Percentiles rank a stretch among this genome's conserved stretches.
Evolutionary conservation across 2,113 vertebrate species (phyloP).

Genomic region (Glaucidium brasilianum): DNA sequence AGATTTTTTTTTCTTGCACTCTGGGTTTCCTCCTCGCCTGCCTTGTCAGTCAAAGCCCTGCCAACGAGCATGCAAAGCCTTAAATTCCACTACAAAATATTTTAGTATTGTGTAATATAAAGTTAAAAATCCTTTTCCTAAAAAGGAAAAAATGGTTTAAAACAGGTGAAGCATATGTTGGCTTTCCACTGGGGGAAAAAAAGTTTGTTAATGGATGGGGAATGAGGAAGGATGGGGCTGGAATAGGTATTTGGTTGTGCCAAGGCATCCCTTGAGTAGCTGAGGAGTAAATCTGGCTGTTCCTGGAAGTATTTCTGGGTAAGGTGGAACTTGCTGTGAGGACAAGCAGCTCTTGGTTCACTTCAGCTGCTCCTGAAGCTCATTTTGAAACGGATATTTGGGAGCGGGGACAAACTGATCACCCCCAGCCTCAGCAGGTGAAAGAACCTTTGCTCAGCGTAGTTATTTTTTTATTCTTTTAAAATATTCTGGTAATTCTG

Average conservation of each 20-base stretch:
- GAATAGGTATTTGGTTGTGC: neutral
- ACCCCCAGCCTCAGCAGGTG: neutral
- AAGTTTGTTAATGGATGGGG: accelerated
- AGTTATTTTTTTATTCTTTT: neutral
- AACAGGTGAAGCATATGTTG: accelerated
- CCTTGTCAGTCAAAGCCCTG: neutral
- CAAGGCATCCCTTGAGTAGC: no score
- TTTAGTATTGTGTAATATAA: neutral
- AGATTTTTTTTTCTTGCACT: neutral
- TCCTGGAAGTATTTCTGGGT: neutral
- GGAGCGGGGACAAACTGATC: neutral
- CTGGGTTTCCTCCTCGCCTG: neutral
- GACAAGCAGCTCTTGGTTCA: neutral
- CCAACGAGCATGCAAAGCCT: neutral
- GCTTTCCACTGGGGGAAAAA: neutral
- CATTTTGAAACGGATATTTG: neutral
- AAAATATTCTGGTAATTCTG: neutral
- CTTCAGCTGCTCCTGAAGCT: neutral
- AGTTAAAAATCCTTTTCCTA: neutral
- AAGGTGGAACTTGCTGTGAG: no score
- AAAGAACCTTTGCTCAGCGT: neutral
- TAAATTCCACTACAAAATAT: neutral
- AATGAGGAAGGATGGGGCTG: neutral
- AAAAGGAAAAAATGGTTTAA: neutral
- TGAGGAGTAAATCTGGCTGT: neutral